These are phyloP conservation scores for Plectrocnemia conspersa DNA, from an alignment of 1,140 invertebrate genomes.

Conservation along the genomic window DNA sequence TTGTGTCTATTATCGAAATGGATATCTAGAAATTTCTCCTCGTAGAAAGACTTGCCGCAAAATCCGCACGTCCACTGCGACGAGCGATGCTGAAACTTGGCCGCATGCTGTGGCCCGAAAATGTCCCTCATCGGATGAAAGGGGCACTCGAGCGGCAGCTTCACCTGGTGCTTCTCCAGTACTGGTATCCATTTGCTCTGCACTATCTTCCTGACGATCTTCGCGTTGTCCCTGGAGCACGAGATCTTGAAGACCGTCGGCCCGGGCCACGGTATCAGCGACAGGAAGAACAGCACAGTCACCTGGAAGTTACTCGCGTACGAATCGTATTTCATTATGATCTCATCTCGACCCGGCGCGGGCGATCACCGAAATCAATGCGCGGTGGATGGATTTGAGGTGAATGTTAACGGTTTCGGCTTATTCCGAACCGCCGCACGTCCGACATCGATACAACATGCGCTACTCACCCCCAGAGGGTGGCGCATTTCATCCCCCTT, in stretches of 20 bases:
- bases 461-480: too few relatives aligned
- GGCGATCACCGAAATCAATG: too few relatives aligned
- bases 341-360: constrained; percentile 7
- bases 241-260: constrained; percentile 79
- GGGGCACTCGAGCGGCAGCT: constrained; percentile 81
- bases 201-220: constrained; percentile 81
- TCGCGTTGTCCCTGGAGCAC: constrained; percentile 82
- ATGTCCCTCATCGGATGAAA: constrained; percentile 83
- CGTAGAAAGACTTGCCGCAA: constrained; percentile 89
- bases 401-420: too few relatives aligned
- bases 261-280: constrained; percentile 81
- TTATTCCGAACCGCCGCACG: too few relatives aligned
- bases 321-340: constrained; percentile 14
- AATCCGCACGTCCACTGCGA: constrained; percentile 87
- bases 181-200: constrained; percentile 88
- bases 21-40: constrained; percentile 79
- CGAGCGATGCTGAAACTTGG: constrained; percentile 74
- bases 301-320: constrained; percentile 51
- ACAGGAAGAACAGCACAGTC: constrained; percentile 70
- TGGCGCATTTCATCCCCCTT: too few relatives aligned
- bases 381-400: too few relatives aligned
- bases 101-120: constrained; percentile 75
- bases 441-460: too few relatives aligned
- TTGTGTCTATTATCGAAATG: constrained; percentile 89
- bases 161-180: constrained; percentile 74